These are phyloP conservation scores for Drosophila demipolita DNA, from an alignment of 2,888 invertebrate genomes.

Conservation along the genomic window DNA sequence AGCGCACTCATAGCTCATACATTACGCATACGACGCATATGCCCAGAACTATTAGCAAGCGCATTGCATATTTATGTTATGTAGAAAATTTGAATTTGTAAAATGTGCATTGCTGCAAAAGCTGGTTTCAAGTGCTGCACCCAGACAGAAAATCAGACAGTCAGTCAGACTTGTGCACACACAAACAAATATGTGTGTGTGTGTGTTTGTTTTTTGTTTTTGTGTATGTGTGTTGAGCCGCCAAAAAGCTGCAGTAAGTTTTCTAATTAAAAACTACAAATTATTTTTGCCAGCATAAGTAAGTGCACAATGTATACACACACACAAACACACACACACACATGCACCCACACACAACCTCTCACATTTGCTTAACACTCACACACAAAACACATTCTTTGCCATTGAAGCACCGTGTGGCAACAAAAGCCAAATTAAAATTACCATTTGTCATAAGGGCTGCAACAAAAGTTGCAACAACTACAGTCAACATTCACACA, in stretches of 20 bases:
- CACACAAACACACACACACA: conserved; percentile 3
- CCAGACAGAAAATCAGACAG: conserved; percentile 16
- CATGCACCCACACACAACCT: conserved; percentile 2
- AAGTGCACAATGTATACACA: conserved; percentile 47
- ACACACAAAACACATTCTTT: conserved; percentile 18
- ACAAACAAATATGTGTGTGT: conserved; percentile 7
- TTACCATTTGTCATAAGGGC: conserved; percentile 74
- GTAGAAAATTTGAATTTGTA: conserved; percentile 45
- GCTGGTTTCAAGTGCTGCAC: not conserved
- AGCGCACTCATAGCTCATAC: conserved; percentile 46
- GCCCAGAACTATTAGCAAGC: conserved; percentile 69
- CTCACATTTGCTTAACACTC: not conserved
- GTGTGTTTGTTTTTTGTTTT: not conserved
- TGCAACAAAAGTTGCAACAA: conserved; percentile 25
- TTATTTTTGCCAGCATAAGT: conserved; percentile 66
- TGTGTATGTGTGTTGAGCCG: conserved; percentile 6
- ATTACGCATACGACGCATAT: conserved; percentile 67
- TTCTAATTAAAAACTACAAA: conserved; percentile 79
- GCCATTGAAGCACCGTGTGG: conserved; percentile 47
- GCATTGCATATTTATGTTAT: conserved; percentile 71
- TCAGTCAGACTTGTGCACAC: conserved; percentile 8
- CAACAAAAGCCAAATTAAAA: conserved; percentile 77
- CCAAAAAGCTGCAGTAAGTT: conserved; percentile 53
- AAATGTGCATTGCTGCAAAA: conserved; percentile 42
- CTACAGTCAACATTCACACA: conserved; percentile 24